These are phyloP conservation scores for Archocentrus centrarchus DNA, from an alignment of 2,113 vertebrate species.

Conservation along the genomic window DNA sequence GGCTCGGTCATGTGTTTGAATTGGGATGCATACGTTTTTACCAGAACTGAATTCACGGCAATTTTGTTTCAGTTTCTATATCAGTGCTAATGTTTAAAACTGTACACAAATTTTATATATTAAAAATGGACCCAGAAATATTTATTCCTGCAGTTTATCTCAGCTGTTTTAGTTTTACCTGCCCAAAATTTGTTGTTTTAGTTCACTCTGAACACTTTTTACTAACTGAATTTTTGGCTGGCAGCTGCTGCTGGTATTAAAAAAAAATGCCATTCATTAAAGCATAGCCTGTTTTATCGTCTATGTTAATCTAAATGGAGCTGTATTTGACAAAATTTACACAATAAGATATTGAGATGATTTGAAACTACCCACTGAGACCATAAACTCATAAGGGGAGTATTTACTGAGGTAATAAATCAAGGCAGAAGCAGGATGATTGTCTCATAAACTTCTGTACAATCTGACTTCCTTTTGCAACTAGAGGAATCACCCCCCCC, in stretches of 20 bases:
- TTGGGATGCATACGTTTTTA: neutral
- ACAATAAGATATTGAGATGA: neutral
- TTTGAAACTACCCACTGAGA: neutral
- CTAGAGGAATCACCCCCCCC: neutral
- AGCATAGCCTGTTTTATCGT: too few relatives aligned
- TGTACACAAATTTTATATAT: too few relatives aligned
- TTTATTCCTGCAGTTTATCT: too few relatives aligned
- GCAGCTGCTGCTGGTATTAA: too few relatives aligned
- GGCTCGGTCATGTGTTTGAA: constrained; percentile 19
- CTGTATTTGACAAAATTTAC: neutral
- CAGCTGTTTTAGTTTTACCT: too few relatives aligned
- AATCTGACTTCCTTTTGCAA: neutral
- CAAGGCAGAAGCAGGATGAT: accelerated
- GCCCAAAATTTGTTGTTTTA: too few relatives aligned
- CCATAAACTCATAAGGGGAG: accelerated
- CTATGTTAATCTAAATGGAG: neutral
- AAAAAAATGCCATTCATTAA: too few relatives aligned
- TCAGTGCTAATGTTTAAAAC: too few relatives aligned
- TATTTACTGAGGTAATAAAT: neutral
- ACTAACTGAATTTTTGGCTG: too few relatives aligned
- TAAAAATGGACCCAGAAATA: too few relatives aligned
- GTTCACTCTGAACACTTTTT: too few relatives aligned
- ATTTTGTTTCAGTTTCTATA: neutral
- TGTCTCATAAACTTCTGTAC: neutral
- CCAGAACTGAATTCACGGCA: neutral